Percentiles rank a stretch among this genome's conserved stretches.
phyloP scores from a whole-genome alignment of 1,140 invertebrate genomes.

The Microplitis mediator region DNA sequence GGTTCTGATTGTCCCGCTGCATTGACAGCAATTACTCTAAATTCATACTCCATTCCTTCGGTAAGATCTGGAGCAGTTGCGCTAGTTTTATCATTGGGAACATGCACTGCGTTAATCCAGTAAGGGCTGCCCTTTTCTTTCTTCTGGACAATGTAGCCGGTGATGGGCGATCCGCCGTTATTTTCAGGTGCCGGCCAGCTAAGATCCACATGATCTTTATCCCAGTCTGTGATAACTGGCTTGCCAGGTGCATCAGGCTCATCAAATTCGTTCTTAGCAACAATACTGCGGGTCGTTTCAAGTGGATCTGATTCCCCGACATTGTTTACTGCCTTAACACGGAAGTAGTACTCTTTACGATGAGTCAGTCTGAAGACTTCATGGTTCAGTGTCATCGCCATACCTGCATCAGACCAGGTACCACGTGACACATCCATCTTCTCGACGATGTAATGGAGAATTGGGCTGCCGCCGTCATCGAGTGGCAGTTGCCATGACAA shows the following conservation, averaged over 20 bases:
- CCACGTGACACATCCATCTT: slow-evolving; percentile 96
- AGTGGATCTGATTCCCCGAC: slow-evolving; percentile 94
- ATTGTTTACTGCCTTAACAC: slow-evolving; percentile 91
- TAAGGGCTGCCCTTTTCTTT: slow-evolving; percentile 91
- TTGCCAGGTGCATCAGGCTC: slow-evolving; percentile 91
- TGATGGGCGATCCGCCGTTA: slow-evolving; percentile 90
- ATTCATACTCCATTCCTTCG: slow-evolving; percentile 96
- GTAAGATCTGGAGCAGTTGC: slow-evolving; percentile 85
- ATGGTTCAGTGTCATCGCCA: slow-evolving; percentile 81
- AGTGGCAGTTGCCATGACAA: slow-evolving; percentile 82
- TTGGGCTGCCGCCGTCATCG: slow-evolving; percentile 91
- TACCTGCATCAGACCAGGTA: slow-evolving; percentile 93
- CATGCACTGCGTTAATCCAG: slow-evolving; percentile 88
- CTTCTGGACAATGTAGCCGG: slow-evolving; percentile 94
- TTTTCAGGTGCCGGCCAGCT: slow-evolving; percentile 85
- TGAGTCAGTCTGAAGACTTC: slow-evolving; percentile 87
- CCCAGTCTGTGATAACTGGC: slow-evolving; percentile 86
- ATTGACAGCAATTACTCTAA: slow-evolving; percentile 94
- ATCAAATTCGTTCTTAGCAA: slow-evolving; percentile 94
- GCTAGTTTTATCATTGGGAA: slow-evolving; percentile 77
- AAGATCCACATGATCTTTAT: slow-evolving; percentile 90
- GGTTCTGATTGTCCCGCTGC: slow-evolving; percentile 94
- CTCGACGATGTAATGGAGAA: slow-evolving; percentile 95
- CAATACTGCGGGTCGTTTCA: slow-evolving; percentile 82
- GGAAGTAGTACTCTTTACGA: slow-evolving; percentile 91